These are phyloP conservation scores for Pogonocherus hispidulus DNA, from an alignment of 2,888 invertebrate species.

Conservation along the genomic window DNA sequence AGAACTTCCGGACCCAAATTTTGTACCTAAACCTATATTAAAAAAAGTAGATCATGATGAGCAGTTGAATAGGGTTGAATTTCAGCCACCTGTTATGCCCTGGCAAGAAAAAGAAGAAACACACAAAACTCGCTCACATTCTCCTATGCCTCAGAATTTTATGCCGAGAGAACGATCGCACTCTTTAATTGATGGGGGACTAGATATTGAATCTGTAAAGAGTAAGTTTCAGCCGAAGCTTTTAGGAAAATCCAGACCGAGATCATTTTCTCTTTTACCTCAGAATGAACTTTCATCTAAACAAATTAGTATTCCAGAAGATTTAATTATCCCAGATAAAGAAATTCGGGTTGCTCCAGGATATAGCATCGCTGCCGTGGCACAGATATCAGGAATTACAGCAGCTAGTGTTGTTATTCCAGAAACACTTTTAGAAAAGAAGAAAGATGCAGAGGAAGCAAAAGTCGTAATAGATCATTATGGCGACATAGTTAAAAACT, in stretches of 20 bases:
- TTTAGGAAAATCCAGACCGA: slow-evolving; percentile 40
- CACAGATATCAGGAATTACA: slow-evolving; percentile 61
- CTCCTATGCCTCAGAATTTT: slow-evolving; percentile 48
- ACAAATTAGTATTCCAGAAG: slow-evolving; percentile 23
- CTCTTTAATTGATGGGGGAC: slow-evolving; percentile 40
- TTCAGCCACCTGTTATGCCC: slow-evolving; percentile 38
- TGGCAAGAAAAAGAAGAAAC: slow-evolving; percentile 36
- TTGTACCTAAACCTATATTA: slow-evolving; percentile 84
- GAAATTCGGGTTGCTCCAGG: slow-evolving; percentile 40
- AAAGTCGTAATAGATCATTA: slow-evolving; percentile 84
- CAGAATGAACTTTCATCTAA: slow-evolving; percentile 39
- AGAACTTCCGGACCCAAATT: slow-evolving; percentile 79
- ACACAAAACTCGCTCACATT: slow-evolving; percentile 42
- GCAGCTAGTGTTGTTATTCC: slow-evolving; percentile 64
- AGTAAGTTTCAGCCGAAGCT: slow-evolving; percentile 24
- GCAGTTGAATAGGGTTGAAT: slow-evolving; percentile 11
- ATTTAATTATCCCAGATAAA: slow-evolving; percentile 26
- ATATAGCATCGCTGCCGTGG: slow-evolving; percentile 56
- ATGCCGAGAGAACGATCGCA: slow-evolving; percentile 36
- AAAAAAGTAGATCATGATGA: slow-evolving; percentile 69
- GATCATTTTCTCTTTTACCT: slow-evolving; percentile 55
- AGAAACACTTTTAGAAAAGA: slow-evolving; percentile 61
- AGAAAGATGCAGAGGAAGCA: slow-evolving; percentile 74
- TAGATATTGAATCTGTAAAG: slow-evolving; percentile 12
- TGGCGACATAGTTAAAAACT: slow-evolving; percentile 83